These are phyloP conservation scores for Lycia hirtaria DNA, from an alignment of 2,888 invertebrate genomes.

Conservation along the genomic window DNA sequence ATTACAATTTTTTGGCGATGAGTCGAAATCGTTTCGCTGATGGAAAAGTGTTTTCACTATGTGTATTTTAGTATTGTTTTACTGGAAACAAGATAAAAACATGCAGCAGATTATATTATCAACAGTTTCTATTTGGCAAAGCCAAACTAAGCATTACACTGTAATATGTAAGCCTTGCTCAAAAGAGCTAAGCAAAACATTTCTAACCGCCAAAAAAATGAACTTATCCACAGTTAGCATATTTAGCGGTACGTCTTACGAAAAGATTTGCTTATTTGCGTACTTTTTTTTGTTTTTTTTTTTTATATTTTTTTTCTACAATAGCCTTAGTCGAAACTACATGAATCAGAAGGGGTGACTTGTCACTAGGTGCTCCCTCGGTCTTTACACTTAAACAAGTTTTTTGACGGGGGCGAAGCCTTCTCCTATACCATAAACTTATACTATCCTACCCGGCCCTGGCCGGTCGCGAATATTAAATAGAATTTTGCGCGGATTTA, in stretches of 20 bases:
- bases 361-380: slow-evolving; percentile 14
- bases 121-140: too few species aligned
- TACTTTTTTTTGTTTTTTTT: slow-evolving; percentile 31
- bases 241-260: slow-evolving; percentile 12
- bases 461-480: slow-evolving; percentile 9
- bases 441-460: slow-evolving; percentile 22
- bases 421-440: slow-evolving; percentile 5
- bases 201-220: slow-evolving; percentile 25
- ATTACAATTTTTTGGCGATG: slow-evolving; percentile 30
- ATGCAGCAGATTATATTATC: not conserved
- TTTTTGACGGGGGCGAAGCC: not conserved
- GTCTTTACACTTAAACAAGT: slow-evolving; percentile 14
- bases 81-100: not conserved
- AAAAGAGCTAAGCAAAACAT: not conserved
- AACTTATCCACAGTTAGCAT: slow-evolving; percentile 25
- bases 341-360: slow-evolving; percentile 26
- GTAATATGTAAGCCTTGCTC: too few species aligned
- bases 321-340: slow-evolving; percentile 36
- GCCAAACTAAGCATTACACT: too few species aligned
- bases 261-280: slow-evolving; percentile 20
- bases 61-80: not conserved
- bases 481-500: not conserved
- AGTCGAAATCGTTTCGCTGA: not conserved
- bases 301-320: slow-evolving; percentile 32
- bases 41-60: not conserved